Base-by-base conservation (phyloP, 2,888 invertebrate species). In the Drosophila tanythrix region DNA sequence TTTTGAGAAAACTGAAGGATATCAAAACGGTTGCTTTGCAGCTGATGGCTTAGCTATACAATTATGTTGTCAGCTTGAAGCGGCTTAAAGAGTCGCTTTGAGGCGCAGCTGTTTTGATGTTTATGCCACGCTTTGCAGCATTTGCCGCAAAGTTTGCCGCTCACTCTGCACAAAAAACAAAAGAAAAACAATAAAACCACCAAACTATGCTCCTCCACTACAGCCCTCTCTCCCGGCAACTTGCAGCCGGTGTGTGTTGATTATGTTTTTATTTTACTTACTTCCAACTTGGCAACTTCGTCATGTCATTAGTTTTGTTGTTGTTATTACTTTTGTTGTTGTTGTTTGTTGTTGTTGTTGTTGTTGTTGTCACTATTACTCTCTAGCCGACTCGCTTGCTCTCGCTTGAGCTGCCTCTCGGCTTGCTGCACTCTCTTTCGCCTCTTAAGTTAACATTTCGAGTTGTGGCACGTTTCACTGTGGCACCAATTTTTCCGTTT, bases 391-490 rank as follows among this genome's bases (percentile, higher is more conserved):
- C 57, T 60, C 51, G 57, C 48, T 43, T 55, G 1, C 55, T 48
- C 48, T 18, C 55, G 46, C 25, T 18, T 7, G 25, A 33, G 11
- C 63, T 57, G 36, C 38, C 53, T 52, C 66, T 64, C 67, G 69
- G 56, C 65, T 68, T 52, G 43, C 46, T 74, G 63, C 72, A 69
- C 72, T 71, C 80, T 67, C 67, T 63, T 70, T 60, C 58, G 55
- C 55, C 50, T 51, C 60, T 50, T 38, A 50, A 56, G 46, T 36
- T 63, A 51, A 29, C 72, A 69, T 62, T 79, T 76, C 64, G 69
- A 66, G 70, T 67, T 67, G 83, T 70, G 79, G 85, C 83, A 85
- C 74, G 83, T 80, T 81, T 85, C 80, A 80, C 85, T 83, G 80
- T 80, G 74, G 55, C 81, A 64, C 40, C 70, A 70, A 65, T 43